Evolutionary conservation across 1,140 invertebrate genomes (phyloP), one percentile per base, ranked within the genome.

Genomic region (Drosophila mayri): DNA sequence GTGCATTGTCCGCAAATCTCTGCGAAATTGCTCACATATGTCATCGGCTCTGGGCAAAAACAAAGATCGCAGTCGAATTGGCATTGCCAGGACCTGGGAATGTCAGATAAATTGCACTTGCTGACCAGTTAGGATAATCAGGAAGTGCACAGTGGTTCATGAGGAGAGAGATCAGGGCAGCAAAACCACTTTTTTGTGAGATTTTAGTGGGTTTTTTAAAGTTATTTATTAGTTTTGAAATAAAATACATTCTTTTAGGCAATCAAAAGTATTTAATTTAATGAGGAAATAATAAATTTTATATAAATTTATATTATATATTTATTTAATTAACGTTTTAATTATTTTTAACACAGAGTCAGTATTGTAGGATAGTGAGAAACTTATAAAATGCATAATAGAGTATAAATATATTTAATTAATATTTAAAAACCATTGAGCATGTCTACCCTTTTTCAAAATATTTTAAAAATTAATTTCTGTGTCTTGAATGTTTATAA

Each of bases 11-110:
- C 44, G 76, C 59, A 88, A 88, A 88, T 85, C 85, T 85, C 85
- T 88, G 80, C 67, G 64, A 90, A 88, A 88, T 88, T 88, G 84
- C 80, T 59, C 85, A 73, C 84, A 90, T 90, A 85, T 88, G 84
- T 90, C 84, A 88, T 60, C 60, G 57, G 30, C 40, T 54, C 43
- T 50, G 35, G 76, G 66, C 59, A 81, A 79, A 71, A 78, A 75
- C 65, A 62, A 40, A 88, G 72, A 85, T 90, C 63, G 50, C 47
- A 60, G n/a, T 62, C 46, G 52, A 84, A 88, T 83, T 83, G 80
- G 60, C 62, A 81, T 35, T 70, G 58, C 74, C 68, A 30, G 25
- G 44, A 66, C 38, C 38, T 12, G 38, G 67, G 76, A 81, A 72
- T 76, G 66, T 66, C 76, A 71, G 52, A 85, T 85, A 81, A 88